Evolutionary conservation across 2,888 invertebrate species (phyloP).

Genomic region (Ectemnius cavifrons): DNA sequence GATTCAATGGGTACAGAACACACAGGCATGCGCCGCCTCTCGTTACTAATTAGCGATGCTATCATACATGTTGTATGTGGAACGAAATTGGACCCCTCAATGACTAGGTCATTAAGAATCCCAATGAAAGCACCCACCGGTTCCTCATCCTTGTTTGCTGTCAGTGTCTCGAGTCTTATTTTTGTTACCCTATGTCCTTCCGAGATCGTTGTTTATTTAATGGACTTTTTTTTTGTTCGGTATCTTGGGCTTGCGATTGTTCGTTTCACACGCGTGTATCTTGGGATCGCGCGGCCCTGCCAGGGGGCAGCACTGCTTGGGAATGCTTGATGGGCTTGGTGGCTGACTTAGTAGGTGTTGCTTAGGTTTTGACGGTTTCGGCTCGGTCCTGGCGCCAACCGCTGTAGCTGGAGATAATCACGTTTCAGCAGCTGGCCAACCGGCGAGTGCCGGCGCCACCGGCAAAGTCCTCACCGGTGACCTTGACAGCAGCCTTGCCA

Average conservation of each 20-base stretch:
- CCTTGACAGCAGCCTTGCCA: slow-evolving; percentile 95
- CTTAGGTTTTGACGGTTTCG: slow-evolving; percentile 86
- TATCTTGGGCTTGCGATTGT: no score
- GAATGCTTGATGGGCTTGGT: slow-evolving; percentile 51
- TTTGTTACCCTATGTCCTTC: no score
- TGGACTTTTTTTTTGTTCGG: no score
- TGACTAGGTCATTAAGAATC: background rate
- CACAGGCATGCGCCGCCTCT: slow-evolving; percentile 40
- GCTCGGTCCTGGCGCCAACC: slow-evolving; percentile 84
- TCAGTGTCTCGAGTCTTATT: no score
- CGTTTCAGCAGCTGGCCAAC: slow-evolving; percentile 74
- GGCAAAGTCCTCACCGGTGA: slow-evolving; percentile 93
- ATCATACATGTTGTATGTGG: background rate
- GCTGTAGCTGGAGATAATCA: slow-evolving; percentile 71
- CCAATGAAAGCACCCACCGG: no score
- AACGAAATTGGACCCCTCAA: background rate
- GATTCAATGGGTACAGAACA: background rate
- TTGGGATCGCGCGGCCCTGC: background rate
- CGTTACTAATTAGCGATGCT: slow-evolving; percentile 24
- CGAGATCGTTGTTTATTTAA: no score
- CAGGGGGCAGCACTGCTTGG: slow-evolving; percentile 6
- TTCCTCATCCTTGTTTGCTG: no score
- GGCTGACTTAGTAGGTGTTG: slow-evolving; percentile 65
- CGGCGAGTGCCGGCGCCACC: slow-evolving; percentile 76
- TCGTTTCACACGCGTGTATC: slow-evolving; percentile 1